Evolutionary conservation across 2,888 invertebrate genomes (phyloP).

Genomic region (Drosophila aldrichi): DNA sequence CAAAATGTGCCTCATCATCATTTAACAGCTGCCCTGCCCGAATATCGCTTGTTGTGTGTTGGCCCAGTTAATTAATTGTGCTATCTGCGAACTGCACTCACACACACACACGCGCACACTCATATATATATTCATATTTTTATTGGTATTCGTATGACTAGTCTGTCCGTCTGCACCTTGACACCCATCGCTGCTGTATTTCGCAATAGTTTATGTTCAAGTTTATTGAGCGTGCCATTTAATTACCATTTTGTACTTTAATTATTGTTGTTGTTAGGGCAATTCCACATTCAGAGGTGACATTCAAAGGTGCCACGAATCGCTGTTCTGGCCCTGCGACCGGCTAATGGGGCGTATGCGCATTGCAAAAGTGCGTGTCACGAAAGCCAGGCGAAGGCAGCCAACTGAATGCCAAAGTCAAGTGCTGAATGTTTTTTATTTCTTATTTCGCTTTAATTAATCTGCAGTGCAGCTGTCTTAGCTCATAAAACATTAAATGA

Average conservation of each 20-base stretch:
- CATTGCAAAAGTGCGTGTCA: constrained; percentile 62
- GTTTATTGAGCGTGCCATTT: constrained; percentile 32
- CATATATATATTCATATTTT: constrained; percentile 38
- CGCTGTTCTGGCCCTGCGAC: constrained; percentile 33
- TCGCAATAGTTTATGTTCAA: constrained; percentile 6
- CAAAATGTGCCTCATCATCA: constrained; percentile 35
- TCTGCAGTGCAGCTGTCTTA: background rate
- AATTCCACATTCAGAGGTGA: constrained; percentile 40
- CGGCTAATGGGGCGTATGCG: constrained; percentile 59
- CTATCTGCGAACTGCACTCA: constrained; percentile 24
- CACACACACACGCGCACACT: background rate
- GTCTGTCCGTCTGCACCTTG: constrained; percentile 61
- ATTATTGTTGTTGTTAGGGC: constrained; percentile 22
- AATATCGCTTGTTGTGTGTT: constrained; percentile 15
- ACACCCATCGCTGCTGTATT: constrained; percentile 55
- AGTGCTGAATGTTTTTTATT: constrained; percentile 13
- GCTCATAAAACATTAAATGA: background rate
- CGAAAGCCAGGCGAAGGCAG: constrained; percentile 24
- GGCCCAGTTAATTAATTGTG: constrained; percentile 66
- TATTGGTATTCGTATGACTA: constrained; percentile 17
- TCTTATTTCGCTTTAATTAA: background rate
- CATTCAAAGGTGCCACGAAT: constrained; percentile 50
- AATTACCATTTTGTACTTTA: background rate
- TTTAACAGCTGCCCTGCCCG: constrained; percentile 37
- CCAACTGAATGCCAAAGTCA: constrained; percentile 40